Evolutionary conservation across 2,113 vertebrate species (phyloP).

Genomic region (Callaeas wilsoni): DNA sequence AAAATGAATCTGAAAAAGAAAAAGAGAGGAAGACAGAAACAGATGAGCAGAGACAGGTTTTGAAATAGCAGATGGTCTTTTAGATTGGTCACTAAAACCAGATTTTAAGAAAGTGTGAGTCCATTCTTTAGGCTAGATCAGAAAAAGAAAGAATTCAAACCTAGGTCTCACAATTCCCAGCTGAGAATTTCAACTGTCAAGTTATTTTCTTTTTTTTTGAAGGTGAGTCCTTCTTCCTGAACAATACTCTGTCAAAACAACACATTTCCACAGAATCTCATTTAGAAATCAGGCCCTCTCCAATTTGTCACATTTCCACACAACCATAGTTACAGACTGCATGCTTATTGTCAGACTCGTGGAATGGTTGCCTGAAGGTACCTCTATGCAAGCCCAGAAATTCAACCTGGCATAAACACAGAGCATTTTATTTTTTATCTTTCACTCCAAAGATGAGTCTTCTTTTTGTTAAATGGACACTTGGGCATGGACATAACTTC

Average conservation of each 20-base stretch:
- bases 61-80: not conserved
- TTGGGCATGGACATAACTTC: not conserved
- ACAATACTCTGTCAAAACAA: not conserved
- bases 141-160: not conserved
- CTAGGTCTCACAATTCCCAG: not conserved
- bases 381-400: not conserved
- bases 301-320: conserved; percentile 20
- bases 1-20: not conserved
- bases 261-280: not conserved
- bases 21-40: not conserved
- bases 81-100: not conserved
- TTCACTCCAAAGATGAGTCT: not conserved
- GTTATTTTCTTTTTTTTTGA: not conserved
- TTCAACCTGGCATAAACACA: not conserved
- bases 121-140: not conserved
- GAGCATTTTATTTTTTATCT: not conserved
- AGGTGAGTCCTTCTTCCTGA: not conserved
- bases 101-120: not conserved
- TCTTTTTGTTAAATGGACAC: not conserved
- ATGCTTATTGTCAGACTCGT: not conserved
- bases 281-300: not conserved
- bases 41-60: not conserved
- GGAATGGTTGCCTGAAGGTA: conserved; percentile 1
- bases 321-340: not conserved
- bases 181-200: not conserved